Evolutionary conservation across 2,113 vertebrate species (phyloP).

Genomic region (Acanthisitta chloris): DNA sequence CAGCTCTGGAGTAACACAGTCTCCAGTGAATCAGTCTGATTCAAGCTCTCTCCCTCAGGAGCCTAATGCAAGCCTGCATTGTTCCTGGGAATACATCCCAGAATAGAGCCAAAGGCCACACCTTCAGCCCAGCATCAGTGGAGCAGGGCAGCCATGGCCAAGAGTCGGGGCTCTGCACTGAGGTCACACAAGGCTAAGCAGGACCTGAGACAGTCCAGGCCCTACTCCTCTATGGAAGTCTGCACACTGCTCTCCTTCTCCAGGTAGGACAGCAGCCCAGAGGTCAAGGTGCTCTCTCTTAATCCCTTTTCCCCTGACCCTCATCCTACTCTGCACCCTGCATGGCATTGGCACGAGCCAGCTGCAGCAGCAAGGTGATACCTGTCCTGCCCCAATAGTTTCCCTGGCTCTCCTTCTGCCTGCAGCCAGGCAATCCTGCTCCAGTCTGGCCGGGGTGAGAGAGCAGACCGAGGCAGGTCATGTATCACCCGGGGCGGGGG

Average conservation of each 20-base stretch:
- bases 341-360: accelerated
- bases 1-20: background rate
- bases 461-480: constrained; percentile 57
- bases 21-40: background rate
- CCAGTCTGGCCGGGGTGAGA: background rate
- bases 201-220: background rate
- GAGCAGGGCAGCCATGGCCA: accelerated
- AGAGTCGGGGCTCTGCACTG: background rate
- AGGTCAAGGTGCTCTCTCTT: background rate
- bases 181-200: background rate
- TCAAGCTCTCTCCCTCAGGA: background rate
- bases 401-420: background rate
- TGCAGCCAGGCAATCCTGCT: background rate
- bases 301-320: background rate
- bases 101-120: background rate
- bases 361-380: background rate
- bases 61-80: background rate
- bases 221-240: background rate
- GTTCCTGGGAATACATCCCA: background rate
- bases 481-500: constrained; percentile 52
- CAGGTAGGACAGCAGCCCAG: background rate
- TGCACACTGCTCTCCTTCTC: background rate
- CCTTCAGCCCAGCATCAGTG: background rate
- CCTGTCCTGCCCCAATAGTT: background rate
- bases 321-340: background rate